phyloP scores from a whole-genome alignment of 2,113 vertebrate species.

The Brachyhypopomus occidentalis region DNA sequence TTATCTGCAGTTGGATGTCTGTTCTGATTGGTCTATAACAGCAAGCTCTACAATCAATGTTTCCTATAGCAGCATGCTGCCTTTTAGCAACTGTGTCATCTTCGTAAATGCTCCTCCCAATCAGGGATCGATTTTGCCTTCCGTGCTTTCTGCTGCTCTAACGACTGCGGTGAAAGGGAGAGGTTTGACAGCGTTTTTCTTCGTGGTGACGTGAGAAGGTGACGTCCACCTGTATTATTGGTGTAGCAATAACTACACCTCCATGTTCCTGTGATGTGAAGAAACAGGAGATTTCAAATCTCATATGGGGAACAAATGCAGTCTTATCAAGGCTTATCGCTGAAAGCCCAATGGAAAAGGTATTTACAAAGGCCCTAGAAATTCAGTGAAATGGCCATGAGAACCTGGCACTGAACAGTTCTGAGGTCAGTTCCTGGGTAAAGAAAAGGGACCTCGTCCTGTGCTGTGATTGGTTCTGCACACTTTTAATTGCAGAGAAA shows the following conservation, averaged over 20 bases:
- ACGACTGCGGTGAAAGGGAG: neutral
- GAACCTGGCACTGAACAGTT: conserved; percentile 20
- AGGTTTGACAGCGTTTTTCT: neutral
- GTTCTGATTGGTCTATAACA: conserved; percentile 14
- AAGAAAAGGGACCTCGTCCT: neutral
- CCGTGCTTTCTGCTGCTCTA: conserved; percentile 11
- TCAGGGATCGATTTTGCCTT: neutral
- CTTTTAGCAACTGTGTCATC: neutral
- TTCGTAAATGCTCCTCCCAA: neutral
- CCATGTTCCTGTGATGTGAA: conserved; percentile 5
- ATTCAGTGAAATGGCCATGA: neutral
- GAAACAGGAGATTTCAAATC: neutral
- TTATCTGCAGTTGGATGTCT: conserved; percentile 6
- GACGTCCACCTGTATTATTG: neutral
- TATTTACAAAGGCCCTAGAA: conserved; percentile 26
- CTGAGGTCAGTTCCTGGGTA: conserved; percentile 5
- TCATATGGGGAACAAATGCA: neutral
- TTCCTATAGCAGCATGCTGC: neutral
- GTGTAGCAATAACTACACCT: neutral
- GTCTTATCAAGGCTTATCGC: conserved; percentile 11
- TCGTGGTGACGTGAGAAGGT: neutral
- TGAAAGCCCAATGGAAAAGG: neutral
- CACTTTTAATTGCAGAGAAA: neutral
- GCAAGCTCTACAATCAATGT: neutral
- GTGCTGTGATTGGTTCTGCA: neutral